A percentile compares a stretch with the other conserved stretches of the same genome.
These are phyloP conservation scores for Herminia tarsipennalis DNA, from an alignment of 2,888 invertebrate species.

Conservation along the genomic window DNA sequence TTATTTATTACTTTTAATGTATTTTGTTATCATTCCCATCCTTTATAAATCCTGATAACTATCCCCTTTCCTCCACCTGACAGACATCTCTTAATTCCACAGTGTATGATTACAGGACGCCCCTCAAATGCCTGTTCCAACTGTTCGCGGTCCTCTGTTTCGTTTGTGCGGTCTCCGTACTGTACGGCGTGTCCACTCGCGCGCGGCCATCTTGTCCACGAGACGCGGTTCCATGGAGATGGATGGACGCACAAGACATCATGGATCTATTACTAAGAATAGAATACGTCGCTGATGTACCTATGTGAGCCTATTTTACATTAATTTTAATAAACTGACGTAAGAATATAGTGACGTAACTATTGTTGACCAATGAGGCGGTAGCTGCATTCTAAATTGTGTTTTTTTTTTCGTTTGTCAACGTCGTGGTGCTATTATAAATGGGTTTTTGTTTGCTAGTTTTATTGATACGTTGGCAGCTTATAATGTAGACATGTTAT, in stretches of 20 bases:
- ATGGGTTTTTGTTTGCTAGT: too few relatives aligned
- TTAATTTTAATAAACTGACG: too few relatives aligned
- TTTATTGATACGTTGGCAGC: too few relatives aligned
- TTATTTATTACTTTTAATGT: too few relatives aligned
- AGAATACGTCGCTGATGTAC: conserved; percentile 77
- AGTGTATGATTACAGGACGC: conserved; percentile 74
- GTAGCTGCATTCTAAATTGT: too few relatives aligned
- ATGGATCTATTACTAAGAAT: conserved; percentile 71
- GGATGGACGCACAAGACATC: conserved; percentile 71
- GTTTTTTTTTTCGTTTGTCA: too few relatives aligned
- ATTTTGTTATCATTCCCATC: background rate
- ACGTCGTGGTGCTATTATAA: too few relatives aligned
- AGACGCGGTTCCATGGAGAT: conserved; percentile 66
- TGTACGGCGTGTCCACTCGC: conserved; percentile 58
- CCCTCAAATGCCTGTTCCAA: conserved; percentile 73
- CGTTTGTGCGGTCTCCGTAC: conserved; percentile 58
- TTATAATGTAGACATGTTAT: too few relatives aligned
- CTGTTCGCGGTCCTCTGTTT: conserved; percentile 75
- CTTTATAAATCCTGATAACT: too few relatives aligned
- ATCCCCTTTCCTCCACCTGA: conserved; percentile 17
- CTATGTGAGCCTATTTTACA: conserved; percentile 62
- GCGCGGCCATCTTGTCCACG: conserved; percentile 30
- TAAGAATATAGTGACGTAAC: background rate
- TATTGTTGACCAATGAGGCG: too few relatives aligned
- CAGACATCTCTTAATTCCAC: conserved; percentile 46